phyloP scores from a whole-genome alignment of 2,888 invertebrate species.

The Encarsia formosa region DNA sequence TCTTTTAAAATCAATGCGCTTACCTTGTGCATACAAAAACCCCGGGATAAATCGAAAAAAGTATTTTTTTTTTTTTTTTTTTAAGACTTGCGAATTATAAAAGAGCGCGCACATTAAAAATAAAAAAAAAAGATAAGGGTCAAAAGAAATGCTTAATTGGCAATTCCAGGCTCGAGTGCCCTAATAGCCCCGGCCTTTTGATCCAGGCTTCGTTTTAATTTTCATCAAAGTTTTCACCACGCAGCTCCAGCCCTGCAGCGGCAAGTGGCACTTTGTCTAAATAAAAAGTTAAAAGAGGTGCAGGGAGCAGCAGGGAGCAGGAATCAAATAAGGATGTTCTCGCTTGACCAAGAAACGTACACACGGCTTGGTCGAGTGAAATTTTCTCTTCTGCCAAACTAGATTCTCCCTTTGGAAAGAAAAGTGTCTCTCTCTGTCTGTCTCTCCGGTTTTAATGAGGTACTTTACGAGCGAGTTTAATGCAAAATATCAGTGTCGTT shows the following conservation, averaged over 20 bases:
- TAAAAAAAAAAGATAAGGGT: too few species aligned
- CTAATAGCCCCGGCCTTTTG: constrained; percentile 12
- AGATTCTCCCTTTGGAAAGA: too few species aligned
- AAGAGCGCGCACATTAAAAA: constrained; percentile 5
- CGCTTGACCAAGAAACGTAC: background rate
- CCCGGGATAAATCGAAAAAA: too few species aligned
- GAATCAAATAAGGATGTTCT: background rate
- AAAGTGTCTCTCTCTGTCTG: background rate
- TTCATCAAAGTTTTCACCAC: constrained; percentile 20
- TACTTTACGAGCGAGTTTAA: constrained; percentile 23
- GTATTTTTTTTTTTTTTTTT: background rate
- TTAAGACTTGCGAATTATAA: constrained; percentile 1
- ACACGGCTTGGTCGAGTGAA: too few species aligned
- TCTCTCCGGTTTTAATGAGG: constrained; percentile 25
- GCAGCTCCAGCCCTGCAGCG: too few species aligned
- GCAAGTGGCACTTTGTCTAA: constrained; percentile 5
- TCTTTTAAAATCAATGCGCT: too few species aligned
- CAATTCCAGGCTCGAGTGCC: constrained; percentile 17
- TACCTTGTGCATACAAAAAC: too few species aligned
- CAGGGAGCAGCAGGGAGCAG: background rate
- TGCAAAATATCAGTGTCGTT: too few species aligned
- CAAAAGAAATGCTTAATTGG: constrained; percentile 17
- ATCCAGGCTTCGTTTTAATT: constrained; percentile 20
- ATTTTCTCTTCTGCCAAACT: too few species aligned
- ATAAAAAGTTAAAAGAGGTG: constrained; percentile 1